These are phyloP conservation scores for Probosciger aterrimus DNA, from an alignment of 2,113 vertebrate genomes.

Conservation along the genomic window DNA sequence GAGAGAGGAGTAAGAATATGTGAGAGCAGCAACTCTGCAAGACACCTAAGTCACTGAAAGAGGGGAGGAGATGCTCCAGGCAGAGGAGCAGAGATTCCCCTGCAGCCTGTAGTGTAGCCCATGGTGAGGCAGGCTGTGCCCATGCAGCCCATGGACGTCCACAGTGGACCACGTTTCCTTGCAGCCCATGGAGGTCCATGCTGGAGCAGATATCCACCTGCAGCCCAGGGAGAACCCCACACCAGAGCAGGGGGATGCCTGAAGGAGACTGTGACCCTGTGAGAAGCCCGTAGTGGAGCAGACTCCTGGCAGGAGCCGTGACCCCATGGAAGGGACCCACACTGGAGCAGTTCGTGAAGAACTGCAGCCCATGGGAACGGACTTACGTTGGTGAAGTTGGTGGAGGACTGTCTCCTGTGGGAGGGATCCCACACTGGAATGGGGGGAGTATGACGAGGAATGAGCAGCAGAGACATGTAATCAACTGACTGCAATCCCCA, in stretches of 20 bases:
- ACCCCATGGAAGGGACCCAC: accelerated
- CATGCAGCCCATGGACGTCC: neutral
- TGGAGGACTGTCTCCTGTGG: no score
- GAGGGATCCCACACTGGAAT: accelerated
- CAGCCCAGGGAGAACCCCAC: accelerated
- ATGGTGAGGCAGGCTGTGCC: neutral
- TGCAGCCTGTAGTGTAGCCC: accelerated
- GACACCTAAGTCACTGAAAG: neutral
- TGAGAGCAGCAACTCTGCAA: neutral
- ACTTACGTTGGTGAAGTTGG: neutral
- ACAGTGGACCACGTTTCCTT: accelerated
- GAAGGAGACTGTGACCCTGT: neutral
- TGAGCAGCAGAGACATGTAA: accelerated
- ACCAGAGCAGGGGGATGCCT: neutral
- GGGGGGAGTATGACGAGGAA: neutral
- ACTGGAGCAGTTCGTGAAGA: accelerated
- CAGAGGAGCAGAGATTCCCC: accelerated
- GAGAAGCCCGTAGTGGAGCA: neutral
- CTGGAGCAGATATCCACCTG: neutral
- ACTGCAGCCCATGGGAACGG: neutral
- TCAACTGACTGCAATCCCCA: neutral
- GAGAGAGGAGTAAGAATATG: neutral
- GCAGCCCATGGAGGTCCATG: accelerated
- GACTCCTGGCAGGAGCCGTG: neutral
- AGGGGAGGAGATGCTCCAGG: neutral